These are phyloP conservation scores for Eupithecia inturbata DNA, from an alignment of 2,888 invertebrate species.

Conservation along the genomic window DNA sequence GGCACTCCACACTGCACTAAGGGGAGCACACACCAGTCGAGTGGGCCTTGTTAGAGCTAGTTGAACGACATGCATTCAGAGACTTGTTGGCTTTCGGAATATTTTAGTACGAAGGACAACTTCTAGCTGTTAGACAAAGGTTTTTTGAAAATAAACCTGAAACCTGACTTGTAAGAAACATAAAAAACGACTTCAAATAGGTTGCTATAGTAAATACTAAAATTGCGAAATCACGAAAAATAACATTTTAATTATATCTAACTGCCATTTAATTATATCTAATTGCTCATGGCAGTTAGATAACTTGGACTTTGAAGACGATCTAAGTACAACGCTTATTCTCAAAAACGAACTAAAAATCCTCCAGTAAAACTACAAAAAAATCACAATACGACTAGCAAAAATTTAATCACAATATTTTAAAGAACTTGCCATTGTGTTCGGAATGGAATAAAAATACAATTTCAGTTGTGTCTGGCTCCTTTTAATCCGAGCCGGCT, in stretches of 20 bases:
- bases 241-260: neutral
- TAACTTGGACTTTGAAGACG: neutral
- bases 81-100: conserved; percentile 28
- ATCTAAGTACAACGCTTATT: neutral
- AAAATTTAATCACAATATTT: conserved; percentile 35
- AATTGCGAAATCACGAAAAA: too few species aligned
- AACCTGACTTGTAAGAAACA: neutral
- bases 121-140: neutral
- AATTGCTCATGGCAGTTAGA: too few species aligned
- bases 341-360: neutral
- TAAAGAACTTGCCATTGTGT: conserved; percentile 30
- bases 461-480: conserved; percentile 38
- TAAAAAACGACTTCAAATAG: neutral
- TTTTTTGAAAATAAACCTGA: conserved; percentile 9
- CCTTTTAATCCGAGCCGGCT: conserved; percentile 37
- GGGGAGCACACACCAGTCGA: conserved; percentile 42
- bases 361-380: conserved; percentile 19
- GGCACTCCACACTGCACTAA: conserved; percentile 48
- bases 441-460: conserved; percentile 33
- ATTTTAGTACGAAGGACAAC: conserved; percentile 25
- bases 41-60: conserved; percentile 56
- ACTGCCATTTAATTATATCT: too few species aligned
- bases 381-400: conserved; percentile 22
- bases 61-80: conserved; percentile 41
- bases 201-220: neutral